phyloP scores from a whole-genome alignment of 1,140 invertebrate species.

The Gonatopus flavifemur region DNA sequence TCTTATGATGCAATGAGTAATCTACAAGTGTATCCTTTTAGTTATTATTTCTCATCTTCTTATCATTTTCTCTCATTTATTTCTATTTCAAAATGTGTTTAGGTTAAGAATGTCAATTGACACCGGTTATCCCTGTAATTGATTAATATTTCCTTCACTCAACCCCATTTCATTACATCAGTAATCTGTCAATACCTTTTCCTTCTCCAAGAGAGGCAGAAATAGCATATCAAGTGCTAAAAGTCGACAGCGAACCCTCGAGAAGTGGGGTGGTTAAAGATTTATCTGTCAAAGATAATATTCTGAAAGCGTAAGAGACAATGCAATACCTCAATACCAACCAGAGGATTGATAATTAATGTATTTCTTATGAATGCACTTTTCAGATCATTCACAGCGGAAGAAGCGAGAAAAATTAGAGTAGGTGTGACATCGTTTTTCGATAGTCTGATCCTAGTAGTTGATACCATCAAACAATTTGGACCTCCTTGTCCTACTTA shows the following conservation, averaged over 20 bases:
- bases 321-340: background rate
- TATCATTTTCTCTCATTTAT: background rate
- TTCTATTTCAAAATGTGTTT: background rate
- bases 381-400: constrained; percentile 63
- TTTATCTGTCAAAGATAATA: constrained; percentile 62
- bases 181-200: constrained; percentile 63
- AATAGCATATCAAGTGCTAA: constrained; percentile 72
- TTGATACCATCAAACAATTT: constrained; percentile 70
- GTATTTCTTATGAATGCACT: constrained; percentile 45
- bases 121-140: too few species aligned
- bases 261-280: constrained; percentile 67
- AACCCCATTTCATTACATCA: constrained; percentile 23
- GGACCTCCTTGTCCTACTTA: constrained; percentile 50
- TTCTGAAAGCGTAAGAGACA: constrained; percentile 64
- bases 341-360: constrained; percentile 16
- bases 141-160: constrained; percentile 1
- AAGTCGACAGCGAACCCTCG: constrained; percentile 76
- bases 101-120: too few species aligned
- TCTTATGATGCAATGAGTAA: constrained; percentile 31
- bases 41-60: constrained; percentile 1
- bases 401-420: constrained; percentile 67
- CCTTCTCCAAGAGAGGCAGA: constrained; percentile 64
- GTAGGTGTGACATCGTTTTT: constrained; percentile 74
- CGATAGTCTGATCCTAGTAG: constrained; percentile 69
- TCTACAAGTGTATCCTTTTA: constrained; percentile 44